phyloP scores from a whole-genome alignment of 2,888 invertebrate species.

The Tinea semifulvella region DNA sequence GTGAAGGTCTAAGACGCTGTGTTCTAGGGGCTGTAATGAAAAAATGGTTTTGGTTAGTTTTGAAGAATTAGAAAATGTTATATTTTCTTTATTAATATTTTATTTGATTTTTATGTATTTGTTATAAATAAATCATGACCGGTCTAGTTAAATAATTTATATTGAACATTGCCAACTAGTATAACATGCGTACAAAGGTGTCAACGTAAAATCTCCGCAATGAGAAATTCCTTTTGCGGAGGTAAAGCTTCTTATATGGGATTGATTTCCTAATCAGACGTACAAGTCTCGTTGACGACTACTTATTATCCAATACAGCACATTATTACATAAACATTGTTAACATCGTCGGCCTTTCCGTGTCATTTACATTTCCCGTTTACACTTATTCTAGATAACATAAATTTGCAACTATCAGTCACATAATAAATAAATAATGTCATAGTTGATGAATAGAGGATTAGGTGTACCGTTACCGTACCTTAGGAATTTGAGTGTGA shows the following conservation, averaged over 20 bases:
- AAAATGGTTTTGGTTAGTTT: no score
- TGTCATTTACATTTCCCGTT: not conserved
- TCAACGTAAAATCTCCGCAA: conserved; percentile 10
- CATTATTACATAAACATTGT: conserved; percentile 1
- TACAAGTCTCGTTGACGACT: not conserved
- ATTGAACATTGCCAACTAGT: not conserved
- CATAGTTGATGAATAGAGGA: no score
- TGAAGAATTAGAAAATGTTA: conserved; percentile 20
- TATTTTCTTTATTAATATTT: no score
- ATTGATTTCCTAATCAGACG: conserved; percentile 12
- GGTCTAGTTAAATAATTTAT: conserved; percentile 7
- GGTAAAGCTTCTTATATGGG: conserved; percentile 9
- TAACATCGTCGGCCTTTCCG: not conserved
- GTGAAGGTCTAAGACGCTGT: no score
- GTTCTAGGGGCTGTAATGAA: no score
- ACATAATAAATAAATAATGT: no score
- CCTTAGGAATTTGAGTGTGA: conserved; percentile 3
- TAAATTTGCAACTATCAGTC: no score
- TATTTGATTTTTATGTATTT: no score
- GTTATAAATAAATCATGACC: not conserved
- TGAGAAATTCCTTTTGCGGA: conserved; percentile 10
- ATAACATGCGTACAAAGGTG: conserved; percentile 3
- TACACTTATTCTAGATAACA: no score
- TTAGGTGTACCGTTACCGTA: no score
- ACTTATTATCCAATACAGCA: conserved; percentile 4